phyloP scores from a whole-genome alignment of 2,888 invertebrate genomes.

The Chorisops tibialis region DNA sequence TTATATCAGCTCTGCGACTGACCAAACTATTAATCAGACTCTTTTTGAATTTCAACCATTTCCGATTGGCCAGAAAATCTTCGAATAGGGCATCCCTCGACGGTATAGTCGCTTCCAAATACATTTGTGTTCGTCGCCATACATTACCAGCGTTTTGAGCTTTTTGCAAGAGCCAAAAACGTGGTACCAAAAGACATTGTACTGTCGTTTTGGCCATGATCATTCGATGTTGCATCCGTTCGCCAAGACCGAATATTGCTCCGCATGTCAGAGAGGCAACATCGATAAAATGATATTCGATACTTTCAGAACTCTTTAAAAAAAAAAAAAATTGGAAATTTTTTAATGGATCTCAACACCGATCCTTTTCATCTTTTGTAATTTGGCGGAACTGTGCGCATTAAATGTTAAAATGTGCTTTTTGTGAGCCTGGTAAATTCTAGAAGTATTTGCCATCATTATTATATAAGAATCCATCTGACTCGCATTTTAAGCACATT shows the following conservation, averaged over 20 bases:
- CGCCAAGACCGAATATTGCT: conserved; percentile 65
- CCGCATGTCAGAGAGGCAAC: conserved; percentile 47
- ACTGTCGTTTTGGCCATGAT: conserved; percentile 63
- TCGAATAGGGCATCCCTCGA: conserved; percentile 43
- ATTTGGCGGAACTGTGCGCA: too few species aligned
- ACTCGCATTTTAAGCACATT: background rate
- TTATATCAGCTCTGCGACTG: conserved; percentile 20
- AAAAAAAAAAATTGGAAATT: background rate
- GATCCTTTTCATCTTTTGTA: too few species aligned
- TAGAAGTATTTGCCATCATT: too few species aligned
- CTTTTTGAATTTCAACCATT: conserved; percentile 46
- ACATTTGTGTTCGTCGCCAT: conserved; percentile 47
- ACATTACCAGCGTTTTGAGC: conserved; percentile 48
- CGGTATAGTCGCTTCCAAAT: conserved; percentile 45
- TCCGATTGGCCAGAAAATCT: conserved; percentile 42
- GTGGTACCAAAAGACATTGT: conserved; percentile 66
- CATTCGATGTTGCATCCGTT: conserved; percentile 63
- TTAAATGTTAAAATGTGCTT: too few species aligned
- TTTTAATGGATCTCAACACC: too few species aligned
- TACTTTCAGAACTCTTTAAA: conserved; percentile 1
- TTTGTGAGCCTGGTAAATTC: too few species aligned
- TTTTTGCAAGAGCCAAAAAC: conserved; percentile 64
- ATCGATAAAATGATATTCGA: conserved; percentile 47
- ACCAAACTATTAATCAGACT: conserved; percentile 37
- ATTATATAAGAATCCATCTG: too few species aligned